phyloP scores from a whole-genome alignment of 2,797 vertebrate species.

The Columba guinea region DNA sequence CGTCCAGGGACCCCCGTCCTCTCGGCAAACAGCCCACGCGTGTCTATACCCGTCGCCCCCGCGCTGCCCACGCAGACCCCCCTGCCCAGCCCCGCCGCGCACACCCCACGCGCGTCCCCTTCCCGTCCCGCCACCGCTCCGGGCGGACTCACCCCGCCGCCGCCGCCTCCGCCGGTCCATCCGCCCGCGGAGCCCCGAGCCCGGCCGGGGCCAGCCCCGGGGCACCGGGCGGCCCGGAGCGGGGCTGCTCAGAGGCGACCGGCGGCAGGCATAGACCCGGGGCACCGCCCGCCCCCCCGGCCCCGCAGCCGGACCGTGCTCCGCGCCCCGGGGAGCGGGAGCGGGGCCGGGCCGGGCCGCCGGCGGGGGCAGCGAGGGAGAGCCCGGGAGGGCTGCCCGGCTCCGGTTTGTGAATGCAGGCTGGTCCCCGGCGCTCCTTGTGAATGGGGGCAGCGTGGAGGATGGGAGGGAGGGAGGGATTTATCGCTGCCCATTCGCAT shows the following conservation, averaged over 20 bases:
- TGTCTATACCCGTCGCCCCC: neutral
- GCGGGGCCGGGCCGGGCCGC: neutral
- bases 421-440: conserved; percentile 60
- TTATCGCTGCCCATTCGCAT: conserved; percentile 60
- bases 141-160: conserved; percentile 1
- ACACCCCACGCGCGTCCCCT: neutral
- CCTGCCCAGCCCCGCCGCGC: too few species aligned
- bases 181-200: neutral
- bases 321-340: neutral
- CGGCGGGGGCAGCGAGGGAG: neutral
- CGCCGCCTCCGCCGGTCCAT: neutral
- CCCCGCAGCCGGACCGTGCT: neutral
- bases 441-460: conserved; percentile 71
- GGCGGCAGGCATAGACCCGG: neutral
- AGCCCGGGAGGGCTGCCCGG: neutral
- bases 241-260: neutral
- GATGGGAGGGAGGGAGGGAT: conserved; percentile 55
- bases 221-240: neutral
- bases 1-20: neutral
- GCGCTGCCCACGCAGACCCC: too few species aligned
- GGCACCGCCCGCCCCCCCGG: neutral
- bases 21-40: neutral
- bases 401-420: conserved; percentile 69
- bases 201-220: neutral
- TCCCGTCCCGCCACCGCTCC: neutral